Conservation (phyloP, 2,888 invertebrate species). For the Lepetodrilus schrolli region DNA sequence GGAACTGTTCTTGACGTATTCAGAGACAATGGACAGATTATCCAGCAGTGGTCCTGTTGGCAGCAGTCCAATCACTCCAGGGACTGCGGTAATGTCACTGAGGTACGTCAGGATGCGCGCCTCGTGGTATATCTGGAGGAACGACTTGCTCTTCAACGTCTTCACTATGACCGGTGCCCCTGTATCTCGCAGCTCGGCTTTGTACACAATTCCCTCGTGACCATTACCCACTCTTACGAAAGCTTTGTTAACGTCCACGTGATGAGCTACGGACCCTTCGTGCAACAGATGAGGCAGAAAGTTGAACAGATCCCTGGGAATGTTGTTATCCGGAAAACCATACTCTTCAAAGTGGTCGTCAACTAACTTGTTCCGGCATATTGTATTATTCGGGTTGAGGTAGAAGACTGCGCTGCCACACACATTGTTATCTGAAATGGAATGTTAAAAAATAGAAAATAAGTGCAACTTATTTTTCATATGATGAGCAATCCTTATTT, state of each 20-base stretch:
- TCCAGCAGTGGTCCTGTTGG: neutral
- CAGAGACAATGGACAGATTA: conserved; percentile 4
- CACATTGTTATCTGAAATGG: neutral
- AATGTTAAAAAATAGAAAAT: too few relatives aligned
- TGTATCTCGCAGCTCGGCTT: neutral
- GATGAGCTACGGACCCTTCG: neutral
- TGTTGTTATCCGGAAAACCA: neutral
- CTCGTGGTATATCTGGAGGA: neutral
- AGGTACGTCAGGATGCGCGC: neutral
- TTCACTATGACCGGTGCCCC: conserved; percentile 4
- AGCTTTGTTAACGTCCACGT: neutral
- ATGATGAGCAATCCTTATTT: too few relatives aligned
- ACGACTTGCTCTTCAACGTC: neutral
- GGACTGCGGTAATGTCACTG: neutral
- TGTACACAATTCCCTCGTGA: conserved; percentile 4
- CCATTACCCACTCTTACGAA: conserved; percentile 12
- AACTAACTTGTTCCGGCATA: neutral
- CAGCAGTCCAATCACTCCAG: neutral
- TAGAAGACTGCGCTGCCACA: neutral
- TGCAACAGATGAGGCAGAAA: neutral
- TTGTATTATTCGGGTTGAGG: neutral
- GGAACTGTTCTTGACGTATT: conserved; percentile 1
- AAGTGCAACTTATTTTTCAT: too few relatives aligned
- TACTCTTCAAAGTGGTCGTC: neutral
- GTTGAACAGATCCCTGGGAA: neutral